Evolutionary conservation across 2,113 vertebrate genomes (phyloP), one percentile per base, ranked within the genome.

Genomic region (Hippoglossus stenolepis): DNA sequence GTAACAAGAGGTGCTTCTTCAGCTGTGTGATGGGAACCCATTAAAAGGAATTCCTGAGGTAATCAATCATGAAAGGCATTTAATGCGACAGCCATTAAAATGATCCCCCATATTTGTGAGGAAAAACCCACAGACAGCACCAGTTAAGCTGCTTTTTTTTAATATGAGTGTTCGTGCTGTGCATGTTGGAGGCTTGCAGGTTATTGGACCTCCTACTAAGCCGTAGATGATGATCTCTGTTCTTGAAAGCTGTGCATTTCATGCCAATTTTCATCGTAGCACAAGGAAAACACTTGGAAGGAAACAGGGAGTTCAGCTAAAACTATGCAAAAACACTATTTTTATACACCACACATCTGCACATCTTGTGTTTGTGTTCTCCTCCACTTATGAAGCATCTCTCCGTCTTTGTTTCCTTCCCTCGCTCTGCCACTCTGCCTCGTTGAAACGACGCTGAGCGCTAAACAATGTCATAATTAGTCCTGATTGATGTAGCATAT

Each of bases 401-500:
- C 65, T 49, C 57, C 57, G 20, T 73, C 70, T 69, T 64, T 80
- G 56, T 65, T 59, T 69, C 73, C 63, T 65, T 73, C 75, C 47
- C 66, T 65, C 70, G 72, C 57, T 70, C 91, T 74, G 84, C 71
- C 91, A 79, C 93, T 93, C 88, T 43, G 92, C 91, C 91, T 92
- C 94, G 92, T 95, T 94, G 93, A 87, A 94, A 87, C 66, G 82
- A 84, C 60, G 38, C 77, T 15, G 85, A 84, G 79, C 60, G 77
- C 90, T 89, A 91, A 94, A 92, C 92, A 86, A 90, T 90, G 81
- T 68, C 94, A 94, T 96, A 97, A 97, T 97, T 96, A 97, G 93
- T 85, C 92, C 92, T 96, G 95, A 97, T 96, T 96, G 97, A 97
- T 96, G 96, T 93, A 92, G 93, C 87, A 90, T 93, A 93, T 94